Conservation (phyloP, 2,888 invertebrate species). For the Sphinx pinastri region DNA sequence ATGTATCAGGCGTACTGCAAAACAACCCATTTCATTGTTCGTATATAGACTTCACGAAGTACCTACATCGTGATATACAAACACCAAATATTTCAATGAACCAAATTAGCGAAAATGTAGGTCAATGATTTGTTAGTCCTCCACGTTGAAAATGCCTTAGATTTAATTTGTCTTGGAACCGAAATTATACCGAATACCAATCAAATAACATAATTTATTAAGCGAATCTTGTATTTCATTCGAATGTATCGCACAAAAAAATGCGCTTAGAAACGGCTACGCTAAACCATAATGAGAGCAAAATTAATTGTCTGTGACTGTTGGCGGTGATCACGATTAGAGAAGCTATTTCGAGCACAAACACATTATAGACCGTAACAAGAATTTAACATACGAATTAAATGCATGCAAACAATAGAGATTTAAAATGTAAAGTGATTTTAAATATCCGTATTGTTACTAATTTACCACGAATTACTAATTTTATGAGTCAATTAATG, state of each 20-base stretch:
- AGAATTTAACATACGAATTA: neutral
- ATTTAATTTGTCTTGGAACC: neutral
- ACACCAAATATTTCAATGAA: neutral
- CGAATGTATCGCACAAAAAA: neutral
- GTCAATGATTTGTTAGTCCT: neutral
- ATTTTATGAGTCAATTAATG: no score
- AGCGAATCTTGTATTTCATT: neutral
- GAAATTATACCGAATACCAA: neutral
- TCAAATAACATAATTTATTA: neutral
- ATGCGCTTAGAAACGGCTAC: neutral
- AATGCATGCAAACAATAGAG: no score
- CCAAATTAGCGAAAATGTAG: neutral
- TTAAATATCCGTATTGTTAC: no score
- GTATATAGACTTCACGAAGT: no score
- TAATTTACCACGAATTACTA: no score
- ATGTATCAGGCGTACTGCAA: no score
- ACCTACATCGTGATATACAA: no score
- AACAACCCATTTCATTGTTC: no score
- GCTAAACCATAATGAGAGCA: neutral
- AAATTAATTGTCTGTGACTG: constrained; percentile 15
- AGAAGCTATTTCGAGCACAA: neutral
- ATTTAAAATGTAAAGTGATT: no score
- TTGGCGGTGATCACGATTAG: neutral
- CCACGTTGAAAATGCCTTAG: neutral
- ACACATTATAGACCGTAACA: neutral